Percentiles rank a stretch among this genome's conserved stretches.
Conservation (phyloP, 2,888 invertebrate species). For the Galeopsomyia nigrocyanea region DNA sequence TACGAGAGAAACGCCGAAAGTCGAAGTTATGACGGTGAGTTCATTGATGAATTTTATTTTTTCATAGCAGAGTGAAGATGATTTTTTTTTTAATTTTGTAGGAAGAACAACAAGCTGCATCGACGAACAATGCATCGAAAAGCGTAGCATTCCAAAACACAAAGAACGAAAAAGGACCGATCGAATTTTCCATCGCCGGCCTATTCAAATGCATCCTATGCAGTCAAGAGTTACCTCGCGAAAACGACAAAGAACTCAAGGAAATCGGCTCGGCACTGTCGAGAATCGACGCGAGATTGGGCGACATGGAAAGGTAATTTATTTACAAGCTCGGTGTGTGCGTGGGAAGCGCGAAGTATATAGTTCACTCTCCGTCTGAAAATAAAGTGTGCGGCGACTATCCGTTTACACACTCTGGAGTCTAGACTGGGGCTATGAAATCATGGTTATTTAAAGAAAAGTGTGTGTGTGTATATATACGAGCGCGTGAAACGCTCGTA, state of each 20-base stretch:
- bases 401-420: too few species aligned
- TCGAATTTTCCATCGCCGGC: conserved; percentile 71
- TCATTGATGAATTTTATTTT: too few species aligned
- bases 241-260: conserved; percentile 68
- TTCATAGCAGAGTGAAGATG: too few species aligned
- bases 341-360: too few species aligned
- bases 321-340: conserved; percentile 2
- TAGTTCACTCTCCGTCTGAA: too few species aligned
- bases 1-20: conserved; percentile 79
- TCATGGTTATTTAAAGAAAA: too few species aligned
- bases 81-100: not conserved
- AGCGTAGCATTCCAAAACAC: too few species aligned
- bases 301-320: conserved; percentile 67
- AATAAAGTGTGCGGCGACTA: too few species aligned
- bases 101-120: conserved; percentile 49
- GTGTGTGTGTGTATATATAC: too few species aligned
- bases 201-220: conserved; percentile 73
- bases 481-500: too few species aligned
- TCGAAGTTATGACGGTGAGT: conserved; percentile 55
- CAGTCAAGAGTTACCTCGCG: conserved; percentile 67
- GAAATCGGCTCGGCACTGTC: conserved; percentile 67
- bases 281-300: conserved; percentile 68
- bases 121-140: not conserved
- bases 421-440: too few species aligned
- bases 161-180: conserved; percentile 67